A percentile compares a stretch with the other conserved stretches of the same genome.
These are phyloP conservation scores for Spheniscus mendiculus DNA, from an alignment of 2,113 vertebrate species.

Conservation along the genomic window DNA sequence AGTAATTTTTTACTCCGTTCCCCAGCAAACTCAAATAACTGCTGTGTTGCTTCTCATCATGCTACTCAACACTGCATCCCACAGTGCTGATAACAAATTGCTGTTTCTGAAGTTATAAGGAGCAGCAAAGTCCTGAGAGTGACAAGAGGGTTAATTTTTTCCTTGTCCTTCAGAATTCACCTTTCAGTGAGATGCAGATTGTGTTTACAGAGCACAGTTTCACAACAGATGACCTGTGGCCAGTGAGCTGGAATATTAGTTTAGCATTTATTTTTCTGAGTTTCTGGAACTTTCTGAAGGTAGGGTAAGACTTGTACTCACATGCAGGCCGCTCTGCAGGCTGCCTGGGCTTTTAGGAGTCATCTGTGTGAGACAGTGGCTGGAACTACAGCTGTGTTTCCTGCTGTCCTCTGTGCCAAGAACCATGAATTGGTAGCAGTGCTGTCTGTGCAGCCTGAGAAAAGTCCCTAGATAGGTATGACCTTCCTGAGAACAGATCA, in stretches of 20 bases:
- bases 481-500: neutral
- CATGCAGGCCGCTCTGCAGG: neutral
- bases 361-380: neutral
- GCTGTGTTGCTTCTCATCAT: rapidly evolving
- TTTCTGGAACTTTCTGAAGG: neutral
- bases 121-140: neutral
- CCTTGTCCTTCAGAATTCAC: conserved; percentile 18
- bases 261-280: neutral
- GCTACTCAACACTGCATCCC: neutral
- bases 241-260: conserved; percentile 11
- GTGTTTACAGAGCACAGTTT: conserved; percentile 26
- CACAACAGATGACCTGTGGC: neutral
- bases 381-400: neutral
- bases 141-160: neutral
- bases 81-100: neutral
- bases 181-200: neutral
- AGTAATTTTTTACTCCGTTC: neutral
- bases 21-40: neutral
- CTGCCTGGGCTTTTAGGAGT: neutral
- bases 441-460: neutral
- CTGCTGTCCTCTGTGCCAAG: neutral
- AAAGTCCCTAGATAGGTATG: neutral
- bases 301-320: neutral
- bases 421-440: neutral
- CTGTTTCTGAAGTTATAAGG: neutral